Percentiles rank a stretch among this genome's conserved stretches.
Evolutionary conservation across 2,113 vertebrate species (phyloP).

Genomic region (Sisor rabdophorus): DNA sequence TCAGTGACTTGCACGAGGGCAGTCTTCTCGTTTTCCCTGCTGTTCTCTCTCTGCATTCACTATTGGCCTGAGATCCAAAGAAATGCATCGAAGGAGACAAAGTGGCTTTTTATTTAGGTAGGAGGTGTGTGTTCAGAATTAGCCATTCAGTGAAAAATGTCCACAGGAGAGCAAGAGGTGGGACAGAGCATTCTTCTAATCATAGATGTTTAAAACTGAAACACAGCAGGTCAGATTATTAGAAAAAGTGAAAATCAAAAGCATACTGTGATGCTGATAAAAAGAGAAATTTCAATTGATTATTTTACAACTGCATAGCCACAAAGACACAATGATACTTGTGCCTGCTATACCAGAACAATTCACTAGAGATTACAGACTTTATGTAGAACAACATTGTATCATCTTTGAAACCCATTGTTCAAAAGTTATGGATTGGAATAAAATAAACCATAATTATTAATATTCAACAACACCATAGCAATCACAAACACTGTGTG

Average conservation of each 20-base stretch:
- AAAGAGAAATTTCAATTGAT: not conserved
- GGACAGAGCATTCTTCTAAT: too few species aligned
- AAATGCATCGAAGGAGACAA: not conserved
- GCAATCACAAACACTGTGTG: too few species aligned
- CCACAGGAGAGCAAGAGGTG: too few species aligned
- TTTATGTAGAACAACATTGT: too few species aligned
- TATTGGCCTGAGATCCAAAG: constrained; percentile 7
- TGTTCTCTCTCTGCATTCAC: constrained; percentile 8
- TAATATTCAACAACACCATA: too few species aligned
- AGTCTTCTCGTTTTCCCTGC: not conserved
- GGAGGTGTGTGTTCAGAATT: not conserved
- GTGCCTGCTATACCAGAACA: too few species aligned
- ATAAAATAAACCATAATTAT: too few species aligned
- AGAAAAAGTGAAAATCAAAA: not conserved
- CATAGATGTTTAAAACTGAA: not conserved
- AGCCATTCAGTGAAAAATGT: not conserved
- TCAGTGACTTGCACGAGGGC: constrained; percentile 30
- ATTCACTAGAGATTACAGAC: too few species aligned
- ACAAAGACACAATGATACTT: too few species aligned
- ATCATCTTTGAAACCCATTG: too few species aligned
- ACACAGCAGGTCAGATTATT: not conserved
- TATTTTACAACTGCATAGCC: not conserved
- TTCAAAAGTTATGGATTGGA: too few species aligned
- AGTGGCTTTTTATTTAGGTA: constrained; percentile 16
- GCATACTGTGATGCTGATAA: not conserved